Evolutionary conservation across 2,888 invertebrate species (phyloP).

Genomic region (Chalcis sispes): DNA sequence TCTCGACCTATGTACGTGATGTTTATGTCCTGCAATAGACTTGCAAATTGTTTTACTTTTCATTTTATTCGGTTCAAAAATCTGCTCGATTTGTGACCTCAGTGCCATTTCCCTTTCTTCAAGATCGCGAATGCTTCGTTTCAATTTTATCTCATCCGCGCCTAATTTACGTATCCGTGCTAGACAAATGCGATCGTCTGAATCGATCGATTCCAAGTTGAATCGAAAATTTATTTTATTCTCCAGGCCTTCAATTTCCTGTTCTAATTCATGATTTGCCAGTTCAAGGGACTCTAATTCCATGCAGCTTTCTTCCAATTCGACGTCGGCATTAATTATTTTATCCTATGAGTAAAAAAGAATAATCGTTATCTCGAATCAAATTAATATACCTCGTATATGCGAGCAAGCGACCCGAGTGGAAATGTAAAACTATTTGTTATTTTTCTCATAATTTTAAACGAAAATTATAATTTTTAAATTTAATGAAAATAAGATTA

Average conservation of each 20-base stretch:
- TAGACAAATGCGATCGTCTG: constrained; percentile 68
- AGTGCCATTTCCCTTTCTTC: constrained; percentile 66
- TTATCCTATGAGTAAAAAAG: constrained; percentile 65
- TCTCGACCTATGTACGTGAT: constrained; percentile 34
- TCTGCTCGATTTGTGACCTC: constrained; percentile 64
- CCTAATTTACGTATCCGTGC: constrained; percentile 67
- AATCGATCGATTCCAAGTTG: constrained; percentile 65
- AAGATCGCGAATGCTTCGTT: constrained; percentile 67
- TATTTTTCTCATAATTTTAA: no score
- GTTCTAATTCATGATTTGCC: constrained; percentile 65
- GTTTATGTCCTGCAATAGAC: constrained; percentile 8
- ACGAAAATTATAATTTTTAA: no score
- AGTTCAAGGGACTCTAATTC: constrained; percentile 67
- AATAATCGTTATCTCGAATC: constrained; percentile 50
- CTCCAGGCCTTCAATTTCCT: constrained; percentile 61
- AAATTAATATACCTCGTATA: constrained; percentile 58
- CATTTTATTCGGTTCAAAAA: constrained; percentile 60
- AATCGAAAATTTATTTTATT: constrained; percentile 63
- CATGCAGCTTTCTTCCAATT: constrained; percentile 68
- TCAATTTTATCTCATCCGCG: constrained; percentile 66
- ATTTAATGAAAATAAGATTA: no score
- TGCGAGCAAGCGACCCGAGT: constrained; percentile 7
- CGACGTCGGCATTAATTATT: constrained; percentile 69
- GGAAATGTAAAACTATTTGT: not conserved
- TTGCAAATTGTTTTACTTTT: constrained; percentile 34